A percentile compares a stretch with the other conserved stretches of the same genome.
phyloP scores from a whole-genome alignment of 2,113 vertebrate genomes.

The Pterocles gutturalis region DNA sequence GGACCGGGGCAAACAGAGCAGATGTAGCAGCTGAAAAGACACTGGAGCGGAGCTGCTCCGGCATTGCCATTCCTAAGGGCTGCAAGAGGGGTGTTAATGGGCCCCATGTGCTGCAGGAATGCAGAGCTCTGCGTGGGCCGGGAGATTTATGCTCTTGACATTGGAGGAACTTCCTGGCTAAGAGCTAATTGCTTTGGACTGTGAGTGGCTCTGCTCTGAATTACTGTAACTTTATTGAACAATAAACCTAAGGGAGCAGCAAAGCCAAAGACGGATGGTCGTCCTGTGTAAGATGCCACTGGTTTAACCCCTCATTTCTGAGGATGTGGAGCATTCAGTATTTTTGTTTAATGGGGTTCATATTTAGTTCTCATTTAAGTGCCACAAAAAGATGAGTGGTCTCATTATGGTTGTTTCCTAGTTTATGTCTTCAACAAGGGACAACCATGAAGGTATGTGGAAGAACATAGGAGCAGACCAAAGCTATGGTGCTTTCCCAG shows the following conservation, averaged over 20 bases:
- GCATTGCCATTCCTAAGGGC: neutral
- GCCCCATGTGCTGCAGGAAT: conserved; percentile 59
- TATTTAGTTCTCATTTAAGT: neutral
- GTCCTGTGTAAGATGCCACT: neutral
- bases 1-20: neutral
- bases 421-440: neutral
- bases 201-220: neutral
- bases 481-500: neutral
- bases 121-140: conserved; percentile 35
- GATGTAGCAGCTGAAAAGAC: neutral
- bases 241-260: neutral
- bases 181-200: conserved; percentile 46
- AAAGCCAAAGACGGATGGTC: rapidly evolving
- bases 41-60: neutral
- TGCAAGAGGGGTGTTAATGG: neutral
- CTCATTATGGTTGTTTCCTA: neutral
- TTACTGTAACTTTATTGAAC: neutral
- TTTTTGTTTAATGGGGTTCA: neutral
- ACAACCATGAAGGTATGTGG: neutral
- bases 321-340: neutral
- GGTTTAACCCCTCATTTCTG: neutral
- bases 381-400: neutral
- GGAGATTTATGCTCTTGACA: conserved; percentile 51
- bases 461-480: neutral
- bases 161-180: conserved; percentile 25